Conservation (phyloP, 2,113 vertebrate genomes). For the Romanogobio albipinnatus region DNA sequence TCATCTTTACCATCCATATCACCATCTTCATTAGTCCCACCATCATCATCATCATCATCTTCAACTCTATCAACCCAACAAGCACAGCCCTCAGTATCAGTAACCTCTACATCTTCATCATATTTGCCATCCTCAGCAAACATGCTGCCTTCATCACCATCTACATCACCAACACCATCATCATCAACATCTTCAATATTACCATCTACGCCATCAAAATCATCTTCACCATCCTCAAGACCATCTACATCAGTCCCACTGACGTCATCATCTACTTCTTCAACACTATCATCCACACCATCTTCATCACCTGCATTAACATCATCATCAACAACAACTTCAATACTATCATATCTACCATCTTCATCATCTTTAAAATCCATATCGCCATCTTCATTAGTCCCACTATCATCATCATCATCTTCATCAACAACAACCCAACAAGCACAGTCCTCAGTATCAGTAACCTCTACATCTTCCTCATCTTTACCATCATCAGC, state of each 20-base stretch:
- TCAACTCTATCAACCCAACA: not conserved
- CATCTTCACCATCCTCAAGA: not conserved
- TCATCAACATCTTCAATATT: not conserved
- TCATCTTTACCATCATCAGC: not conserved
- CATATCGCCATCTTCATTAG: too few relatives aligned
- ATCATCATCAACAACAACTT: not conserved
- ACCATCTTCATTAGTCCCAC: not conserved
- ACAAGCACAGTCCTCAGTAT: not conserved
- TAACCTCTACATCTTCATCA: too few relatives aligned
- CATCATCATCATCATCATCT: too few relatives aligned
- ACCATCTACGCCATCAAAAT: not conserved
- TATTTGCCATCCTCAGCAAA: too few relatives aligned
- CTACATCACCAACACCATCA: too few relatives aligned
- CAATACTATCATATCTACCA: too few relatives aligned
- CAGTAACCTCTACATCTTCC: not conserved
- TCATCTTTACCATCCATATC: too few relatives aligned
- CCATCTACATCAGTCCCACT: not conserved
- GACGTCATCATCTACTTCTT: not conserved
- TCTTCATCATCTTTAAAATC: not conserved
- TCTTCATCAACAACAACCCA: not conserved
- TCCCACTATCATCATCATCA: not conserved
- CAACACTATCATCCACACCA: too few relatives aligned
- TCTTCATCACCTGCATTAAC: fast-evolving
- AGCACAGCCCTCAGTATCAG: too few relatives aligned
- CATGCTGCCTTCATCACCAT: not conserved